Evolutionary conservation across 2,113 vertebrate genomes (phyloP), one percentile per base, ranked within the genome.

Genomic region (Meleagris gallopavo): DNA sequence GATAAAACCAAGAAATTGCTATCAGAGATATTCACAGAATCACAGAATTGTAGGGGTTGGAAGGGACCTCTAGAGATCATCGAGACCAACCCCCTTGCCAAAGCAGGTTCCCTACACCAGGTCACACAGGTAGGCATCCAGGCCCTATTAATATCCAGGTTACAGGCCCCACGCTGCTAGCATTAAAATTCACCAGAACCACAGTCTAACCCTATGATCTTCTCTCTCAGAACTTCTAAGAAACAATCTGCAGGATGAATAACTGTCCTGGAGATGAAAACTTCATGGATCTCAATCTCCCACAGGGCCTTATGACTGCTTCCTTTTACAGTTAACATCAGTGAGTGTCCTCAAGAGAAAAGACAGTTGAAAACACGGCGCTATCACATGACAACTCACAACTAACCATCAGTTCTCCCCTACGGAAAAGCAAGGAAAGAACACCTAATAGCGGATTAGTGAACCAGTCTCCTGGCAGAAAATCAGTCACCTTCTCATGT

Each of bases 391-490:
- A 71, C 9, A 45, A 9, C 29, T 85, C 57, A 52, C 43, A 62
- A 34, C 7, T 17, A 43, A 64, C 6, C 25, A 36, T 30, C 43
- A 15, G 11, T n/a, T 61, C 32, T 76, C 11, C 34, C 34, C 34
- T n/a, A 72, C 45, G 82, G 19, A 89, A 89, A 4, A 86, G 6
- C 24, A 1, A 74, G 15, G 41, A 17, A 74, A 74, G 25, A 66
- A 25, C 29, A 80, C 2, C 12, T 1, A 66, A 55, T 21, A 66
- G 15, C 0, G n/a, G 36, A 30, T 72, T 77, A n/a, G 50, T 3
- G 19, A 88, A 62, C 29, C 34, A 50, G 72, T 96, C 95, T 92
- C 27, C 96, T 94, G 90, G 92, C 95, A 96, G 96, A 94, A 96
- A 95, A 80, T 94, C 94, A 89, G 62, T 65, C 52, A 72, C 32